phyloP scores from a whole-genome alignment of 2,888 invertebrate species.

The Protonemura montana region DNA sequence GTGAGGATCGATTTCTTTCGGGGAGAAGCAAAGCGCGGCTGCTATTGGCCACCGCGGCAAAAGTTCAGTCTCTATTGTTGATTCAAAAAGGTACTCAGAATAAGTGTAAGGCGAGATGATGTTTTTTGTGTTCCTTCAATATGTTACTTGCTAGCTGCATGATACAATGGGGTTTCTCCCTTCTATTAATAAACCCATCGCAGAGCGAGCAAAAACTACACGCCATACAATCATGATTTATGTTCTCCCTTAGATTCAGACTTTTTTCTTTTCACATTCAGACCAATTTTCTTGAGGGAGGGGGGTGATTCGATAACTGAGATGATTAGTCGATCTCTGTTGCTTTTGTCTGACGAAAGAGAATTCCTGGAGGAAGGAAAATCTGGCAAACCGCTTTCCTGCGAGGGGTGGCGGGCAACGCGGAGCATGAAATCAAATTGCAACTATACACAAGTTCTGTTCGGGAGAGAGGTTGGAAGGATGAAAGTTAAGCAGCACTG shows the following conservation, averaged over 20 bases:
- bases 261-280: background rate
- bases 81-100: constrained; percentile 41
- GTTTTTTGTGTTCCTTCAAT: constrained; percentile 34
- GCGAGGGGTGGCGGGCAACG: background rate
- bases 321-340: background rate
- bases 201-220: background rate
- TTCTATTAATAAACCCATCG: background rate
- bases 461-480: too few relatives aligned
- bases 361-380: background rate
- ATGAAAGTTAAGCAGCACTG: too few relatives aligned
- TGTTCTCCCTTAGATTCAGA: background rate
- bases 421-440: background rate
- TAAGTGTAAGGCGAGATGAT: constrained; percentile 37
- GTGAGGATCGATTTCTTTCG: constrained; percentile 25
- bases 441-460: too few relatives aligned
- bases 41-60: constrained; percentile 18
- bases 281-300: background rate
- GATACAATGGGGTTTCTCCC: background rate
- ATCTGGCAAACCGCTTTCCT: background rate
- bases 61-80: constrained; percentile 17
- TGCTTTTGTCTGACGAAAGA: background rate
- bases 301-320: background rate
- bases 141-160: constrained; percentile 24
- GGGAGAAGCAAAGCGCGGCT: background rate
- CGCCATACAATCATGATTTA: background rate